These are phyloP conservation scores for Drosophila willistoni DNA, from an alignment of 1,140 invertebrate species.

Conservation along the genomic window DNA sequence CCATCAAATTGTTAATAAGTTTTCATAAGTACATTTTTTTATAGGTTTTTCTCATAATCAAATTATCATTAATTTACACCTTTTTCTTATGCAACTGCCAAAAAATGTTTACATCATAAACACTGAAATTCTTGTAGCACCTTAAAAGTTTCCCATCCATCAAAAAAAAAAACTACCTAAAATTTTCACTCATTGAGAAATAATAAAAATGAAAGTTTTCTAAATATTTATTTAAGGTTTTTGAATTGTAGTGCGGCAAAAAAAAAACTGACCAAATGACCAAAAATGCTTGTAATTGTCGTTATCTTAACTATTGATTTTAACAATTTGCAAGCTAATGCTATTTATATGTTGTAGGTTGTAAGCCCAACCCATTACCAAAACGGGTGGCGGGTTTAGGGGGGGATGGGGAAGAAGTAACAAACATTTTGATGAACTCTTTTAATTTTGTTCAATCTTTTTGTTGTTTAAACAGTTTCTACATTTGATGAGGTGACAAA, in stretches of 20 bases:
- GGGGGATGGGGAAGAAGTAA: background rate
- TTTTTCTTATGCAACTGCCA: slow-evolving; percentile 28
- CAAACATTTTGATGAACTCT: slow-evolving; percentile 8
- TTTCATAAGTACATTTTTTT: no score
- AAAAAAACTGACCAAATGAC: slow-evolving; percentile 8
- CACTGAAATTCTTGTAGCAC: slow-evolving; percentile 46
- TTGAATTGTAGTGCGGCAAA: slow-evolving; percentile 27
- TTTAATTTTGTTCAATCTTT: slow-evolving; percentile 26
- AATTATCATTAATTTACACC: slow-evolving; percentile 44
- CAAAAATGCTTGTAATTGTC: slow-evolving; percentile 26
- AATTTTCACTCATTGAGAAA: slow-evolving; percentile 30
- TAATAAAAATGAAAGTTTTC: slow-evolving; percentile 70
- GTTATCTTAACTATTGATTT: slow-evolving; percentile 48
- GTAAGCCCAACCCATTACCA: slow-evolving; percentile 13
- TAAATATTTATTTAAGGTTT: slow-evolving; percentile 39
- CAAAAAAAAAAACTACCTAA: background rate
- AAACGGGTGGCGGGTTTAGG: background rate
- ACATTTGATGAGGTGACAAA: slow-evolving; percentile 40
- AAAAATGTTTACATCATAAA: slow-evolving; percentile 51
- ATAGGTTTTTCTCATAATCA: slow-evolving; percentile 43
- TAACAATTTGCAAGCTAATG: slow-evolving; percentile 63
- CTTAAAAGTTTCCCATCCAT: background rate
- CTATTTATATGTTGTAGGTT: slow-evolving; percentile 55
- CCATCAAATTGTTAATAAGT: no score
- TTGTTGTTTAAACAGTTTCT: slow-evolving; percentile 13